Base-by-base conservation (phyloP, 53 echinoderm and acorn worm species). In the Glandiceps talaboti region DNA sequence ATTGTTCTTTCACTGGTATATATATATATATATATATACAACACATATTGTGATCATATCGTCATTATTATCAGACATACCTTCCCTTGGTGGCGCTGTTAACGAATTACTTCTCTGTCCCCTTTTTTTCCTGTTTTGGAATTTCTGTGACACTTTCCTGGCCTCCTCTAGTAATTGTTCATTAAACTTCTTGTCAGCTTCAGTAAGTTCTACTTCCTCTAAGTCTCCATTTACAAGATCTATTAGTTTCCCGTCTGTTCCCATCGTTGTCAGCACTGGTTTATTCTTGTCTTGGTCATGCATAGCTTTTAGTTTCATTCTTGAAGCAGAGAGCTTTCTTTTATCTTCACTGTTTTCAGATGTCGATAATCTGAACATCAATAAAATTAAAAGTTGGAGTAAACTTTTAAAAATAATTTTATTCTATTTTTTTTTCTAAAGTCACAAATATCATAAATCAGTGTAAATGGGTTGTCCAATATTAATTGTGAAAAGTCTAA, bases 101-200 rank as follows among this genome's bases (percentile, higher is more conserved):
- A 45, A 20, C 20, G 64, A 45, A 45, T 45, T 45, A 45, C 64
- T 45, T 20, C 64, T 6, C 64, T 45, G 83, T 30, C 79, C 77
- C 32, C 99, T 84, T 33, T 93, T 93, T 79, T 89, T 80, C 32
- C 99, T 82, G 45, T 87, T 99, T 79, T 88, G 84, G 79, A 91
- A 91, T 84, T 89, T 89, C 76, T 99, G 93, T 0, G 93, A 89
- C 1, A 89, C 89, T 73, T 84, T 82, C 79, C 84, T 89, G 28
- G 99, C 86, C 26, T 91, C 99, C 28, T 83, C 84, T 74, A 99
- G 80, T 27, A 99, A 75, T 30, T 88, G 87, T 27, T 75, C 86
- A n/a, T 83, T 99, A 27, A 89, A 30, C 25, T 88, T 87, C 29
- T 89, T 89, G 79, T 99, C 99, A 10, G 85, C 85, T 33, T 86